Conservation (phyloP, 2,113 vertebrate genomes). For the Lethenteron reissneri region DNA sequence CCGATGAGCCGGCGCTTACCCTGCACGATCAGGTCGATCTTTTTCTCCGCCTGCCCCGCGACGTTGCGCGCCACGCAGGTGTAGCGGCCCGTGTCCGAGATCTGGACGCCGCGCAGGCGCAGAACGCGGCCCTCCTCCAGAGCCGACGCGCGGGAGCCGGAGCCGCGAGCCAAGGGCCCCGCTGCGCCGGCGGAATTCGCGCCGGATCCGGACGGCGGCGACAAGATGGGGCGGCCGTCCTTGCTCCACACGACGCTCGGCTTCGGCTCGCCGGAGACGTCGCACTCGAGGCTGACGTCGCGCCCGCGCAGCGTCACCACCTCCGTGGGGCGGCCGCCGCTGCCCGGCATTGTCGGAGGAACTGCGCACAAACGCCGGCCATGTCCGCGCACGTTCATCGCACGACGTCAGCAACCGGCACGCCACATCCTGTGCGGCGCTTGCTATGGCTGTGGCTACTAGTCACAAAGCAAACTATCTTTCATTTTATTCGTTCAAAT, state of each 20-base stretch:
- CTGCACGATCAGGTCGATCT: conserved; percentile 52
- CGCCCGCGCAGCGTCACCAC: conserved; percentile 17
- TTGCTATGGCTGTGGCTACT: too few relatives aligned
- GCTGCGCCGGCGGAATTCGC: too few relatives aligned
- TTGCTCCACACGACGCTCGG: conserved; percentile 19
- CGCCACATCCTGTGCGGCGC: too few relatives aligned
- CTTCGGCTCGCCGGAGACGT: conserved; percentile 9
- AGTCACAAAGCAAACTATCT: too few relatives aligned
- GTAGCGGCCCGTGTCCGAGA: conserved; percentile 63
- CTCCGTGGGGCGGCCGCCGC: conserved; percentile 7
- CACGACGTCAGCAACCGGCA: too few relatives aligned
- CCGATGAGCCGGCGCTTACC: conserved; percentile 20
- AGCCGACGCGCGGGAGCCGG: too few relatives aligned
- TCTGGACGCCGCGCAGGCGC: conserved; percentile 38
- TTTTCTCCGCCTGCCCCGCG: conserved; percentile 60
- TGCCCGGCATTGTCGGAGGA: conserved; percentile 10
- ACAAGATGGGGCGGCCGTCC: conserved; percentile 13
- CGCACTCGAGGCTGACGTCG: conserved; percentile 17
- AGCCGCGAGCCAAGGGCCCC: too few relatives aligned
- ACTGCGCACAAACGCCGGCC: conserved; percentile 13
- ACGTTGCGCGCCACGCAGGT: conserved; percentile 58
- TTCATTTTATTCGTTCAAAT: too few relatives aligned
- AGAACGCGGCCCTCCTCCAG: conserved; percentile 16
- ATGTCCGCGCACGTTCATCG: too few relatives aligned
- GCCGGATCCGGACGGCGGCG: background rate